These are phyloP conservation scores for Neocloeon triangulifer DNA, from an alignment of 1,140 invertebrate species.

Conservation along the genomic window DNA sequence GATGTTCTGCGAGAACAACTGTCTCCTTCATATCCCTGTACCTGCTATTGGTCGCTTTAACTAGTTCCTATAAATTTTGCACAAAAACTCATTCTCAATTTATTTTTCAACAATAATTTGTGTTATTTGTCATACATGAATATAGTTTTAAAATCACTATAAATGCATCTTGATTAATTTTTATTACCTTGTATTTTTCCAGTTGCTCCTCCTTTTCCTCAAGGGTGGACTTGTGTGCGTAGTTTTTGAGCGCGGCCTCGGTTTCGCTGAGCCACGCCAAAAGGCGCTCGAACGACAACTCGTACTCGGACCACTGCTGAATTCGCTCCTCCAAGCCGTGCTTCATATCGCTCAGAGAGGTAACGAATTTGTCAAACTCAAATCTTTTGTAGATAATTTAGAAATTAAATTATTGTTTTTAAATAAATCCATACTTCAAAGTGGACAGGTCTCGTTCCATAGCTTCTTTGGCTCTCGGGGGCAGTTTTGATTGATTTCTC, in stretches of 20 bases:
- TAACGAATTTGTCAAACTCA: slow-evolving; percentile 64
- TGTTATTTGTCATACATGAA: slow-evolving; percentile 3
- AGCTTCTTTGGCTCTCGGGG: slow-evolving; percentile 49
- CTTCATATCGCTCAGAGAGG: slow-evolving; percentile 46
- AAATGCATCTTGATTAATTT: too few species aligned
- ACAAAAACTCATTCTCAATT: too few species aligned
- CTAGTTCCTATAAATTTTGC: slow-evolving; percentile 43
- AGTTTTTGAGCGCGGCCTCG: slow-evolving; percentile 71
- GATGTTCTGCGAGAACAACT: slow-evolving; percentile 46
- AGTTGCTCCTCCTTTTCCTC: slow-evolving; percentile 81
- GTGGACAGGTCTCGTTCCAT: slow-evolving; percentile 57
- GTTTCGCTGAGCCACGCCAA: slow-evolving; percentile 66
- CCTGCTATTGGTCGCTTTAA: slow-evolving; percentile 44
- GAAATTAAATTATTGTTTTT: slow-evolving; percentile 1
- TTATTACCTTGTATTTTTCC: slow-evolving; percentile 64
- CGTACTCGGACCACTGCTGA: slow-evolving; percentile 78
- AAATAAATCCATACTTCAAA: slow-evolving; percentile 24
- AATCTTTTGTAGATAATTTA: slow-evolving; percentile 18
- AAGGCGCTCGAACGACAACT: slow-evolving; percentile 59
- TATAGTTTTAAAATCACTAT: too few species aligned
- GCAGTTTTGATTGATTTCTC: slow-evolving; percentile 35
- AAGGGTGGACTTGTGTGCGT: slow-evolving; percentile 54
- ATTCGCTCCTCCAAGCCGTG: slow-evolving; percentile 61
- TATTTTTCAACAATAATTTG: slow-evolving; percentile 9
- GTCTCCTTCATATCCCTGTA: slow-evolving; percentile 48